Evolutionary conservation across 2,797 vertebrate genomes (phyloP).

Genomic region (Dermochelys coriacea): DNA sequence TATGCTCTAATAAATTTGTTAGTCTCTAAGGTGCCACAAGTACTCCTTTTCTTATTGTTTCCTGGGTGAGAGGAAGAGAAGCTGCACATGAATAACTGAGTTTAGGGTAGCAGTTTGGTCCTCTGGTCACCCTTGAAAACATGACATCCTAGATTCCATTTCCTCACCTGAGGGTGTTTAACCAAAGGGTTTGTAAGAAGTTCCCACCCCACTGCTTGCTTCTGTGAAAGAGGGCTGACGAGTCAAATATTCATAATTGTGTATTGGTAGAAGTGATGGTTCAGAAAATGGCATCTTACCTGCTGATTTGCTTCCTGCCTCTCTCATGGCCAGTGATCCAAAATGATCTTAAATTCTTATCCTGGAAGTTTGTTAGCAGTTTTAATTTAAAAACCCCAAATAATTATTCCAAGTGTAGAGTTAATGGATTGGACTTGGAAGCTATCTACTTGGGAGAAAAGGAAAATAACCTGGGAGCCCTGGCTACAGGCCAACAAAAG

Average conservation of each 20-base stretch:
- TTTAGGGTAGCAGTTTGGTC: not conserved
- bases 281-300: slow-evolving; percentile 15
- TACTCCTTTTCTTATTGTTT: no score
- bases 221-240: not conserved
- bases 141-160: not conserved
- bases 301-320: slow-evolving; percentile 5
- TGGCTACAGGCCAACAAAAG: not conserved
- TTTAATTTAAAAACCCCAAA: not conserved
- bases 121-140: not conserved
- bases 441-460: not conserved
- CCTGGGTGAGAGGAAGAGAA: not conserved
- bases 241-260: not conserved
- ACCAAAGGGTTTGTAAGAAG: not conserved
- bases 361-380: not conserved
- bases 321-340: not conserved
- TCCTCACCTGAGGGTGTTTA: not conserved
- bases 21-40: no score
- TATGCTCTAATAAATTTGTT: no score
- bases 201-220: not conserved
- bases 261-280: slow-evolving; percentile 21
- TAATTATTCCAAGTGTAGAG: not conserved
- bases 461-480: not conserved
- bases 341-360: slow-evolving; percentile 21
- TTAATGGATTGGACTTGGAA: not conserved
- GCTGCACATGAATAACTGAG: not conserved